These are phyloP conservation scores for Ceuthmochares aereus DNA, from an alignment of 2,113 vertebrate genomes.

Conservation along the genomic window DNA sequence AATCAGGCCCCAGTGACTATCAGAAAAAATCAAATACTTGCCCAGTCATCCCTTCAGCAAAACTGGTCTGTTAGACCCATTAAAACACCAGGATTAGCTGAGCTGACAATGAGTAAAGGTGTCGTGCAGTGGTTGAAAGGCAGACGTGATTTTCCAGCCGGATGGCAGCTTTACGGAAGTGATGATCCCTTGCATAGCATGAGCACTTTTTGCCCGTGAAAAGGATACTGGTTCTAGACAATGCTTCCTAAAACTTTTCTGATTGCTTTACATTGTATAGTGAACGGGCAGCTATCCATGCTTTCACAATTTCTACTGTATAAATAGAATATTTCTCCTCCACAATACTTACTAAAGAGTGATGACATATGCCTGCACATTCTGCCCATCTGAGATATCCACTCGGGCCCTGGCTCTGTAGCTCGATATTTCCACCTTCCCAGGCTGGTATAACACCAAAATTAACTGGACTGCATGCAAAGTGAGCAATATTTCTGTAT, in stretches of 20 bases:
- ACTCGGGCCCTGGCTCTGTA: not conserved
- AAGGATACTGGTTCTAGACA: not conserved
- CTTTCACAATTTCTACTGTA: not conserved
- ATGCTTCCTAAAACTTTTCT: not conserved
- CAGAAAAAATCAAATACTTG: slow-evolving; percentile 32
- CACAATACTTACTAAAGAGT: not conserved
- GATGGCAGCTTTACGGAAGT: not conserved
- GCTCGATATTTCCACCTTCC: not conserved
- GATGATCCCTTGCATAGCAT: not conserved
- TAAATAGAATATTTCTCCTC: not conserved
- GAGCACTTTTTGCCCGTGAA: not conserved
- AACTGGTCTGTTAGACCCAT: not conserved
- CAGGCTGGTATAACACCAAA: not conserved
- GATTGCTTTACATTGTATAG: not conserved
- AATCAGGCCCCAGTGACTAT: not conserved
- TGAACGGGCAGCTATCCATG: not conserved
- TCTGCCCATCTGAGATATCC: not conserved
- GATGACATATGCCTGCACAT: not conserved
- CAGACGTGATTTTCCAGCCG: slow-evolving; percentile 37
- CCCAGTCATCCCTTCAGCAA: slow-evolving; percentile 3
- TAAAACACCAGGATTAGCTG: slow-evolving; percentile 27
- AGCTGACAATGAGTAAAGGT: not conserved
- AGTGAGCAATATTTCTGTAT: not conserved
- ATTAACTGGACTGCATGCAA: not conserved
- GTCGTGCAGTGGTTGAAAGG: not conserved